Evolutionary conservation across 2,113 vertebrate genomes (phyloP).

Genomic region (Ageneiosus marmoratus): DNA sequence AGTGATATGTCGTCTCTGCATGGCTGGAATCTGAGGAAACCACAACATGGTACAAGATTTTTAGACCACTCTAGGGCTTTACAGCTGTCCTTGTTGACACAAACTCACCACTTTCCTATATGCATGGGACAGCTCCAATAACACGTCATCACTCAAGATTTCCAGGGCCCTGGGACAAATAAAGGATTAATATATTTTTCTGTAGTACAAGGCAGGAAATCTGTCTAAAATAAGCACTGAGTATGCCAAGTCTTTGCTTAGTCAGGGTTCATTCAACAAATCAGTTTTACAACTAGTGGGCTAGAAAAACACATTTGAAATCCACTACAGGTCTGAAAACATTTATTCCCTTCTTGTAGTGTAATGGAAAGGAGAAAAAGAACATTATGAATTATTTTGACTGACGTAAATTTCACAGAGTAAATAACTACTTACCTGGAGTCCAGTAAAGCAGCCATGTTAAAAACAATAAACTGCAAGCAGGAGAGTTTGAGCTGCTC

Average conservation of each 20-base stretch:
- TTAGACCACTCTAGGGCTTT: neutral
- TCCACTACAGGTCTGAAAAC: neutral
- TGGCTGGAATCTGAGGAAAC: constrained; percentile 85
- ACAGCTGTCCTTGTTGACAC: neutral
- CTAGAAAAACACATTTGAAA: constrained; percentile 17
- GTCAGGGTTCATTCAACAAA: constrained; percentile 3
- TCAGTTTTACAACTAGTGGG: constrained; percentile 32
- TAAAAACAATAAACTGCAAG: constrained; percentile 90
- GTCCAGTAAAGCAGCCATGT: constrained; percentile 92
- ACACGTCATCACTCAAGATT: constrained; percentile 88
- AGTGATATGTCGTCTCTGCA: constrained; percentile 90
- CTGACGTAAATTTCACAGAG: neutral
- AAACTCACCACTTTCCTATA: constrained; percentile 89
- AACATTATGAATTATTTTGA: neutral
- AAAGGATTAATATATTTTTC: constrained; percentile 5
- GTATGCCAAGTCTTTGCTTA: neutral
- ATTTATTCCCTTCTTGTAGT: neutral
- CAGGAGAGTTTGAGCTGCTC: constrained; percentile 93
- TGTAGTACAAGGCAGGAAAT: neutral
- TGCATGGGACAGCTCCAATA: constrained; percentile 84
- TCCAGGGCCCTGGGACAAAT: constrained; percentile 82
- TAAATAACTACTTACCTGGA: constrained; percentile 76
- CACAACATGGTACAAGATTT: neutral
- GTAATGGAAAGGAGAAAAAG: neutral
- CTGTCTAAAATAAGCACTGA: neutral